Evolutionary conservation across 2,888 invertebrate species (phyloP).

Genomic region (Terebella lapidaria): DNA sequence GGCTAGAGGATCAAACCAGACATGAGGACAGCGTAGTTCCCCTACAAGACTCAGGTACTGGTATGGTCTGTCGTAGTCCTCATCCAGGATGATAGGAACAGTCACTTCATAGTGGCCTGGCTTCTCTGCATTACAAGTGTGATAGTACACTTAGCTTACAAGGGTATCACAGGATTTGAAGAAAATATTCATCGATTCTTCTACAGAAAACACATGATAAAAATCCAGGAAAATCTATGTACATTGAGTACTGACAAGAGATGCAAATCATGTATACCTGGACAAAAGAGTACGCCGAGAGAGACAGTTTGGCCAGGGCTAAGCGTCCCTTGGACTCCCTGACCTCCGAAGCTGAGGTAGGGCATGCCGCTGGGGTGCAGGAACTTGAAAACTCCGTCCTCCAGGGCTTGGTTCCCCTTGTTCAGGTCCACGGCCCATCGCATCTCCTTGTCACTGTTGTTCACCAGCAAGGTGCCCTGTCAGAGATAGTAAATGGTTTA

Average conservation of each 20-base stretch:
- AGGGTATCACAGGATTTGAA: no score
- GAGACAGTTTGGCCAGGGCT: constrained; percentile 42
- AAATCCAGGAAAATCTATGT: no score
- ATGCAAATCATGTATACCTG: no score
- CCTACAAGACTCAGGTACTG: constrained; percentile 43
- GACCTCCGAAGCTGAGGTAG: constrained; percentile 31
- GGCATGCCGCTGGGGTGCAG: constrained; percentile 44
- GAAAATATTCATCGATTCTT: no score
- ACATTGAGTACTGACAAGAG: no score
- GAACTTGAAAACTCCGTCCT: constrained; percentile 47
- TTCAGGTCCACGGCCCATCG: constrained; percentile 45
- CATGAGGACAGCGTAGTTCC: constrained; percentile 39
- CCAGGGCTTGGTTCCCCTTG: constrained; percentile 31
- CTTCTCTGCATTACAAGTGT: constrained; percentile 16
- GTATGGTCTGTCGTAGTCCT: constrained; percentile 43
- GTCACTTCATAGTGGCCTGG: constrained; percentile 40
- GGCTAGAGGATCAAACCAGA: constrained; percentile 50
- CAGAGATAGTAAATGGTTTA: no score
- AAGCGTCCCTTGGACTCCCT: constrained; percentile 41
- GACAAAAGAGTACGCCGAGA: constrained; percentile 45
- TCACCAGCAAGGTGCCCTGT: constrained; percentile 41
- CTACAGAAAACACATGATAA: no score
- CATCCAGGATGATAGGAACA: constrained; percentile 46
- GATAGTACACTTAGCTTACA: no score
- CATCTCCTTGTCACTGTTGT: constrained; percentile 41